phyloP scores from a whole-genome alignment of 2,797 vertebrate species.

The Diplodus puntazzo region DNA sequence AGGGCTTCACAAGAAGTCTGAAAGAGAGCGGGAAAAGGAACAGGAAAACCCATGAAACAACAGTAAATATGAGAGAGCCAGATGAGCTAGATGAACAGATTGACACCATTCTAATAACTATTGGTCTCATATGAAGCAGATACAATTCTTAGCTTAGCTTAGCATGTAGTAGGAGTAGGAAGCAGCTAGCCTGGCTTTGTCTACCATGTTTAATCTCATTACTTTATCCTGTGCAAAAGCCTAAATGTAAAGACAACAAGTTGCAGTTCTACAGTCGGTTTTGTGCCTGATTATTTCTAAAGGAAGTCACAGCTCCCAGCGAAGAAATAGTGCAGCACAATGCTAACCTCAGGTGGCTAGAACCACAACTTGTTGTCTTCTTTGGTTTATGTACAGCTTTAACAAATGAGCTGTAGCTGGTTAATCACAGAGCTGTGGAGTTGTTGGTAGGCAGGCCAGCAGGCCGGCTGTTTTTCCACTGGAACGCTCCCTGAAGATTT shows the following conservation, averaged over 20 bases:
- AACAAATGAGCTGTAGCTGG: too few species aligned
- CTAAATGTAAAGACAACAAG: not conserved
- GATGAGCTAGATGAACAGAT: not conserved
- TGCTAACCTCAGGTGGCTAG: too few species aligned
- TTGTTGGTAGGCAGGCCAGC: too few species aligned
- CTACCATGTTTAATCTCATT: not conserved
- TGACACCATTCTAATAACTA: not conserved
- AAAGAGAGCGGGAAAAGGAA: not conserved
- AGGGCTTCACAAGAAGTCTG: constrained; percentile 85
- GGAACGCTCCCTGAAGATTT: too few species aligned
- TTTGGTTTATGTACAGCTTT: too few species aligned
- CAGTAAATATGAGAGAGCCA: not conserved
- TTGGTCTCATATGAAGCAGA: not conserved
- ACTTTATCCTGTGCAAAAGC: constrained; percentile 1
- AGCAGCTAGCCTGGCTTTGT: not conserved
- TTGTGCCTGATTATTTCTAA: too few species aligned
- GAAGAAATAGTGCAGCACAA: not conserved
- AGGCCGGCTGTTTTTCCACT: too few species aligned
- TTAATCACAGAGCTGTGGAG: too few species aligned
- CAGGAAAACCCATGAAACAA: not conserved
- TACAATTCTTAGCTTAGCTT: not conserved
- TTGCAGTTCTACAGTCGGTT: not conserved
- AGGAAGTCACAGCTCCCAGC: not conserved
- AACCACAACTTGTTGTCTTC: too few species aligned
- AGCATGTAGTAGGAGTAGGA: not conserved